phyloP scores from a whole-genome alignment of 2,888 invertebrate species.

The Cybosia mesomella region DNA sequence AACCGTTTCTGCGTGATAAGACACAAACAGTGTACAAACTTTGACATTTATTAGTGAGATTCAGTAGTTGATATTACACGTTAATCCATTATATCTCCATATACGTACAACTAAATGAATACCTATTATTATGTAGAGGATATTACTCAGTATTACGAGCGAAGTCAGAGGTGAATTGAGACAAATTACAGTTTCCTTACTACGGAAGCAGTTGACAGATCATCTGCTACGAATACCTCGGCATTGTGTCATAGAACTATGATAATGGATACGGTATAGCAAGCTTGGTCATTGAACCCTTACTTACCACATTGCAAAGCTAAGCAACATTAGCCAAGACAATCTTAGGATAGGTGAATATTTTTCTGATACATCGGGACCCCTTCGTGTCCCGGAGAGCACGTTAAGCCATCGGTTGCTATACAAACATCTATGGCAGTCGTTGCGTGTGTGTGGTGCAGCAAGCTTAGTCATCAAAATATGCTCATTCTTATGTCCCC shows the following conservation, averaged over 20 bases:
- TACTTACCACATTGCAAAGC: no score
- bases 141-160: constrained; percentile 41
- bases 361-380: no score
- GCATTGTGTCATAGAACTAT: background rate
- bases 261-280: background rate
- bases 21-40: background rate
- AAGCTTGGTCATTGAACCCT: background rate
- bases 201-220: constrained; percentile 47
- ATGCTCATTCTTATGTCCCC: background rate
- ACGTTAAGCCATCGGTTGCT: no score
- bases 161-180: constrained; percentile 38
- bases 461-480: no score
- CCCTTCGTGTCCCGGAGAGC: no score
- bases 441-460: no score
- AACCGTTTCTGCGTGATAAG: background rate
- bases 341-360: no score
- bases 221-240: constrained; percentile 30
- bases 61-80: background rate
- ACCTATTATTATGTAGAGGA: constrained; percentile 30
- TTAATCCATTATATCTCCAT: background rate
- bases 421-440: no score
- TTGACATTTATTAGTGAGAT: background rate
- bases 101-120: constrained; percentile 9
- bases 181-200: constrained; percentile 41
- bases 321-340: no score